A percentile compares a stretch with the other conserved stretches of the same genome.
phyloP scores from a whole-genome alignment of 2,888 invertebrate species.

The Hyalella azteca region DNA sequence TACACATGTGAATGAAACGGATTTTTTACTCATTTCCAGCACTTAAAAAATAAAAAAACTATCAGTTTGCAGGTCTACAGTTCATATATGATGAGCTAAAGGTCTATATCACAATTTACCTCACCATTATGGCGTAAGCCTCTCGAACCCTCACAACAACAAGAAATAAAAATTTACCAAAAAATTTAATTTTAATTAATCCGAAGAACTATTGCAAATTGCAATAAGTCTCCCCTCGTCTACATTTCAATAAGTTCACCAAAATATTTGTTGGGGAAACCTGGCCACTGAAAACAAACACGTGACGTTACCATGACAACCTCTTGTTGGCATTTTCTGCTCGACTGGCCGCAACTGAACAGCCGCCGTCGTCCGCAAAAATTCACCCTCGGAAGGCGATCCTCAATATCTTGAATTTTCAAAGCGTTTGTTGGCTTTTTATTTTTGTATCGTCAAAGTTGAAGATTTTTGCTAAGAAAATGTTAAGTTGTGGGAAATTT shows the following conservation, averaged over 20 bases:
- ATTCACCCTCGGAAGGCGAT: background rate
- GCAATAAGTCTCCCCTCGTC: background rate
- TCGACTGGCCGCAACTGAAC: background rate
- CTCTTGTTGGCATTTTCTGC: conserved; percentile 9
- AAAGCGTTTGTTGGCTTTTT: background rate
- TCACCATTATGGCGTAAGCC: no score
- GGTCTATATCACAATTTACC: no score
- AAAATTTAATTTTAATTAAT: background rate
- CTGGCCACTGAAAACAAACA: conserved; percentile 1
- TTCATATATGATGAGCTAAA: no score
- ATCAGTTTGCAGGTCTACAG: no score
- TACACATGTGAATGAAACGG: no score
- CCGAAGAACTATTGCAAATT: background rate
- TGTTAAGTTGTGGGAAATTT: background rate
- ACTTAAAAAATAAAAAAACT: no score
- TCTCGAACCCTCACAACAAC: no score
- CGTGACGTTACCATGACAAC: conserved; percentile 29
- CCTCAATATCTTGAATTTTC: background rate
- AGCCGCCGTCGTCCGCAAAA: background rate
- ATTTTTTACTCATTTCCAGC: no score
- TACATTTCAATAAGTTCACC: conserved; percentile 16
- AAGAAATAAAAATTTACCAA: no score
- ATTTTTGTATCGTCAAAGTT: background rate
- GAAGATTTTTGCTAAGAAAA: background rate
- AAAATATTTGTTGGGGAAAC: conserved; percentile 30